Evolutionary conservation across 2,797 vertebrate genomes (phyloP).

Genomic region (Lepilemur ruficaudatus): DNA sequence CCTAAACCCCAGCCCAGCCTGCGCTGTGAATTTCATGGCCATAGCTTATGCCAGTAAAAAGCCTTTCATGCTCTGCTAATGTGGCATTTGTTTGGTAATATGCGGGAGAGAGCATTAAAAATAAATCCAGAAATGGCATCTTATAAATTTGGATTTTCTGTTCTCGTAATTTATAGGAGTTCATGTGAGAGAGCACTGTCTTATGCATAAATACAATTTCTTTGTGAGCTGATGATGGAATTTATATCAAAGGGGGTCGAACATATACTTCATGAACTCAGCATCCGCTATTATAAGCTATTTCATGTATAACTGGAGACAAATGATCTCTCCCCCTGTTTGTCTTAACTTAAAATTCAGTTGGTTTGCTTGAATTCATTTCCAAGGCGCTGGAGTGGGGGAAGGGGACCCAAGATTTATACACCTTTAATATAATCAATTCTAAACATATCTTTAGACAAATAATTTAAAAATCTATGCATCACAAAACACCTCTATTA

Average conservation of each 20-base stretch:
- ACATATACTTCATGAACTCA: conserved; percentile 85
- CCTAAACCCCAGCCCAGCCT: neutral
- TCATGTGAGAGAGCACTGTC: conserved; percentile 80
- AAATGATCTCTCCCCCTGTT: conserved; percentile 83
- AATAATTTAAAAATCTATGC: conserved; percentile 84
- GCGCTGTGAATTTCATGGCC: conserved; percentile 75
- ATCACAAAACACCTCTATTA: conserved; percentile 82
- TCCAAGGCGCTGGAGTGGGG: conserved; percentile 69
- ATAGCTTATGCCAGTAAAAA: conserved; percentile 79
- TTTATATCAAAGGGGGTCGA: conserved; percentile 85
- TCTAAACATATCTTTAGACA: conserved; percentile 83
- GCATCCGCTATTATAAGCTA: conserved; percentile 82
- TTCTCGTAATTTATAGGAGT: conserved; percentile 84
- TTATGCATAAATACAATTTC: conserved; percentile 83
- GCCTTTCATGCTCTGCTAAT: conserved; percentile 76
- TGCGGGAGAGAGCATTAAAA: conserved; percentile 81
- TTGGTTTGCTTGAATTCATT: conserved; percentile 82
- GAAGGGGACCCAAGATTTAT: conserved; percentile 80
- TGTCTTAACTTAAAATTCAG: conserved; percentile 86
- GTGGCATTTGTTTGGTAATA: conserved; percentile 80
- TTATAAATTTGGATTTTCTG: conserved; percentile 85
- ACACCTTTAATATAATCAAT: conserved; percentile 82
- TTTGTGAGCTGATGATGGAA: conserved; percentile 78
- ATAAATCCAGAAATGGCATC: conserved; percentile 84
- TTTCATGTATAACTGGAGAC: conserved; percentile 85